Evolutionary conservation across 2,113 vertebrate genomes (phyloP).

Genomic region (Laticauda laticaudata): DNA sequence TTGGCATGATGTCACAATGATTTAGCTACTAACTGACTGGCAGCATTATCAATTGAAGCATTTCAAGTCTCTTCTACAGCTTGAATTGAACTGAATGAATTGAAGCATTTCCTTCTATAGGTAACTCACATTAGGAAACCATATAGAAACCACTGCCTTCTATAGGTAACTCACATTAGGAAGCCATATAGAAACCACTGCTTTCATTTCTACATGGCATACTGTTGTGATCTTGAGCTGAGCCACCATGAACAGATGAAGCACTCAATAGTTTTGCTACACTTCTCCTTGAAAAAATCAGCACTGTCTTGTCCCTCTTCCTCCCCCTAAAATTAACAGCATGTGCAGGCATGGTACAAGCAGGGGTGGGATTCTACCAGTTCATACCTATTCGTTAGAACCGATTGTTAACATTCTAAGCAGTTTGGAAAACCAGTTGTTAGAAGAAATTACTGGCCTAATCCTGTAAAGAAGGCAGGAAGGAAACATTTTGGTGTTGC

Average conservation of each 20-base stretch:
- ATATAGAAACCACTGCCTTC: background rate
- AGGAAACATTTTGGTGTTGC: no score
- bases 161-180: background rate
- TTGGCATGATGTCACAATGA: background rate
- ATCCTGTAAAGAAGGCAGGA: no score
- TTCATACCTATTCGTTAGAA: no score
- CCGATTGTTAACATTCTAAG: no score
- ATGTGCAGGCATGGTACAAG: background rate
- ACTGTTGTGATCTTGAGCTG: background rate
- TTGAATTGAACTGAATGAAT: background rate
- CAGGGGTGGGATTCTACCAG: no score
- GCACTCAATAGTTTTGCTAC: background rate
- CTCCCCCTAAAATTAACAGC: background rate
- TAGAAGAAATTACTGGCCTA: no score
- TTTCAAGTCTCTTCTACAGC: background rate
- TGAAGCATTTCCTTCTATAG: background rate
- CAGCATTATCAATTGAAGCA: background rate
- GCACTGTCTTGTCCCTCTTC: background rate
- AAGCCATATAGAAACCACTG: background rate
- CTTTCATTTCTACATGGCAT: background rate
- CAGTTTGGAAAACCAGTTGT: no score
- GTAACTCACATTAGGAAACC: background rate
- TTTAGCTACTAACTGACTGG: background rate
- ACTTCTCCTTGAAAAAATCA: background rate
- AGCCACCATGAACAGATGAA: background rate